These are phyloP conservation scores for Elephantulus edwardii DNA, from an alignment of 2,113 vertebrate species.

Conservation along the genomic window DNA sequence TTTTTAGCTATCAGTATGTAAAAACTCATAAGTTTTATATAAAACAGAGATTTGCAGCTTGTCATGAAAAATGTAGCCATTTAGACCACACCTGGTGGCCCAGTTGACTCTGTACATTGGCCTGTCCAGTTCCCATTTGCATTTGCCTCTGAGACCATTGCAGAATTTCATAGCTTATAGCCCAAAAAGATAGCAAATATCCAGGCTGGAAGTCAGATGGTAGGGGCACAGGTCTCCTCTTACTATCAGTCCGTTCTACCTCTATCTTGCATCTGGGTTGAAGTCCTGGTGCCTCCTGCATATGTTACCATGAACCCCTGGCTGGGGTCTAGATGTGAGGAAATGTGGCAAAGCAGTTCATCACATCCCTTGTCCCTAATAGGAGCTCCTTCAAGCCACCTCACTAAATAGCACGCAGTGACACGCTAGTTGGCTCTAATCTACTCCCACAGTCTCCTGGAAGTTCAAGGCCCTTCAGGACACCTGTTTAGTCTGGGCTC, in stretches of 20 bases:
- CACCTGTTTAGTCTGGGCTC: background rate
- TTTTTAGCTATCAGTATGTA: slow-evolving; percentile 21
- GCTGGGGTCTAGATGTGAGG: background rate
- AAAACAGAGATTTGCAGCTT: slow-evolving; percentile 20
- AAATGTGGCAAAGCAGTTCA: background rate
- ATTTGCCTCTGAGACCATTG: background rate
- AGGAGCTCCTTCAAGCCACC: background rate
- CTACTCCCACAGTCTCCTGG: background rate
- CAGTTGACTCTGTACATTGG: background rate
- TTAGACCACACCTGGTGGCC: background rate
- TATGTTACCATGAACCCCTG: accelerated
- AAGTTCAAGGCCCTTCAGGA: background rate
- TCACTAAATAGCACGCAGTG: accelerated
- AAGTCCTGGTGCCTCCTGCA: background rate
- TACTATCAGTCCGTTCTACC: background rate
- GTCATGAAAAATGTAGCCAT: background rate
- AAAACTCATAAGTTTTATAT: slow-evolving; percentile 44
- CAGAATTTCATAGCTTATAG: background rate
- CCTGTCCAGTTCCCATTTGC: background rate
- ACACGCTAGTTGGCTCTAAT: background rate
- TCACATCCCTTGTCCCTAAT: background rate
- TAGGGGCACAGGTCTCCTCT: accelerated
- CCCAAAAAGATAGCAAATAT: accelerated
- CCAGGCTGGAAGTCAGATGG: no score
- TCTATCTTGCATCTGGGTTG: background rate